Percentiles rank a stretch among this genome's conserved stretches.
These are phyloP conservation scores for Harpalus rubripes DNA, from an alignment of 2,888 invertebrate genomes.

Conservation along the genomic window DNA sequence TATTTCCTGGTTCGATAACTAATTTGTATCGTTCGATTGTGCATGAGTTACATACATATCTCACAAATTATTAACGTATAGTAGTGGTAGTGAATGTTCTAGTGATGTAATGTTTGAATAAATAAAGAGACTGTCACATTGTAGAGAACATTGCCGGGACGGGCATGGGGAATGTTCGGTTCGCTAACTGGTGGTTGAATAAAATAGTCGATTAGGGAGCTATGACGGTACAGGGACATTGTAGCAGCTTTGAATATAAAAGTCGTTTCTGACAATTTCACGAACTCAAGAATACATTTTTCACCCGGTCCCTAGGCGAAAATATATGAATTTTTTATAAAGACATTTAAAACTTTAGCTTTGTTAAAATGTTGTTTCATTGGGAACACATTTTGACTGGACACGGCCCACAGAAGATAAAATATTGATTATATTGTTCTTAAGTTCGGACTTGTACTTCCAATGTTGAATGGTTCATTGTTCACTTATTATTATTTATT, in stretches of 20 bases:
- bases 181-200: slow-evolving; percentile 43
- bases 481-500: too few species aligned
- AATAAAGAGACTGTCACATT: slow-evolving; percentile 4
- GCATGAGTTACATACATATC: neutral
- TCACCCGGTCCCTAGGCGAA: slow-evolving; percentile 36
- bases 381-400: slow-evolving; percentile 16
- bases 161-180: neutral
- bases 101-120: slow-evolving; percentile 17
- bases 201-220: slow-evolving; percentile 54
- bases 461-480: too few species aligned
- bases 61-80: neutral
- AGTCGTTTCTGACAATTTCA: slow-evolving; percentile 55
- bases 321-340: slow-evolving; percentile 58
- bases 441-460: too few species aligned
- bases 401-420: neutral
- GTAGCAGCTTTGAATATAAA: slow-evolving; percentile 51
- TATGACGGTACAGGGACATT: slow-evolving; percentile 40
- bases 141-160: neutral
- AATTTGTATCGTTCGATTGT: neutral
- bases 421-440: neutral
- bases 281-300: slow-evolving; percentile 53
- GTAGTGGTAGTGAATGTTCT: neutral
- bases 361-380: slow-evolving; percentile 31
- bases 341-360: slow-evolving; percentile 47
- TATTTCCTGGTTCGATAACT: neutral